Evolutionary conservation across 2,888 invertebrate genomes (phyloP).

Genomic region (Trichacis sp.): DNA sequence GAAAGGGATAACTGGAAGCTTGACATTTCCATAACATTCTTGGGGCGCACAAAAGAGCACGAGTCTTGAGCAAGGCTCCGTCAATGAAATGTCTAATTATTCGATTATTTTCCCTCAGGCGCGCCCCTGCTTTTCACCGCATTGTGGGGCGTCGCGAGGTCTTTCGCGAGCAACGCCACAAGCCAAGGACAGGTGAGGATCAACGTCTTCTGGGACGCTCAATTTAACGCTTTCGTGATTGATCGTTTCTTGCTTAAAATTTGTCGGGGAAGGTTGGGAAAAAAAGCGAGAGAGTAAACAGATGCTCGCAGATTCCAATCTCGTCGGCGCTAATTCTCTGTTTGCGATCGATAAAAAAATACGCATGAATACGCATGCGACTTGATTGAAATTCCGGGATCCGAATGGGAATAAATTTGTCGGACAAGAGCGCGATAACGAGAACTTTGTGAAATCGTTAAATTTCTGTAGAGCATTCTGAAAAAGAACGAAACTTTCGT

Average conservation of each 20-base stretch:
- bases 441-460: too few relatives aligned
- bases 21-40: slow-evolving; percentile 7
- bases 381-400: too few relatives aligned
- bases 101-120: slow-evolving; percentile 68
- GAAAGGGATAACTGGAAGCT: not conserved
- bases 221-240: slow-evolving; percentile 8
- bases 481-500: too few relatives aligned
- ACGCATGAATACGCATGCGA: too few relatives aligned
- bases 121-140: slow-evolving; percentile 72
- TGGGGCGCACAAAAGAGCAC: not conserved
- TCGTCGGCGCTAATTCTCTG: too few relatives aligned
- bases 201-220: too few relatives aligned
- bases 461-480: too few relatives aligned
- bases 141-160: slow-evolving; percentile 73
- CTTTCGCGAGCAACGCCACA: slow-evolving; percentile 51
- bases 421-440: too few relatives aligned
- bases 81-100: slow-evolving; percentile 3
- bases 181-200: slow-evolving; percentile 51
- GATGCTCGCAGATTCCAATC: not conserved
- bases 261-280: not conserved
- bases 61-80: not conserved
- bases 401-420: too few relatives aligned
- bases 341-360: not conserved
- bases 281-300: too few relatives aligned
- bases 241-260: slow-evolving; percentile 8